Conservation (phyloP, 2,888 invertebrate species). For the Peribatodes rhomboidaria region DNA sequence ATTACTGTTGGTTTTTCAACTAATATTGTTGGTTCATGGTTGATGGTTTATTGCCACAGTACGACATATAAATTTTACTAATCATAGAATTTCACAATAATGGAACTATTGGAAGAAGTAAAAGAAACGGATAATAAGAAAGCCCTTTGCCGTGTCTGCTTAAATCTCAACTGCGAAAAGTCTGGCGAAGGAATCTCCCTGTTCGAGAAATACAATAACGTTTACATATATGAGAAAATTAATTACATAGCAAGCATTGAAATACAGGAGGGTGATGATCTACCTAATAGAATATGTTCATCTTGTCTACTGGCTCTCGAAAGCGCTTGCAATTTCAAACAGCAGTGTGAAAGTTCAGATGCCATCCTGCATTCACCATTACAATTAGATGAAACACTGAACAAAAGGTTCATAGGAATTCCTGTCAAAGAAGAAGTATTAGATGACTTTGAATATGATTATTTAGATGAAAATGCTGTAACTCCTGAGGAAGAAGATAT, state of each 20-base stretch:
- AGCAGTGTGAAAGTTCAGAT: conserved; percentile 70
- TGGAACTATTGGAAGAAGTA: neutral
- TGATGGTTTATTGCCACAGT: too few species aligned
- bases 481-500: neutral
- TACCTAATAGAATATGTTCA: conserved; percentile 72
- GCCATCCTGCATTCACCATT: conserved; percentile 52
- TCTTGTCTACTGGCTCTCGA: conserved; percentile 70
- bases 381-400: conserved; percentile 32
- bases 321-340: conserved; percentile 67
- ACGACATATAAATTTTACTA: neutral
- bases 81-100: neutral
- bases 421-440: conserved; percentile 29
- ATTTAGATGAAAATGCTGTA: conserved; percentile 12
- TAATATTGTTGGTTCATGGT: too few species aligned
- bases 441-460: conserved; percentile 20
- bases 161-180: conserved; percentile 50
- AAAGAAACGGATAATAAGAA: conserved; percentile 46
- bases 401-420: conserved; percentile 35
- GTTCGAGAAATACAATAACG: conserved; percentile 66
- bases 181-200: conserved; percentile 62
- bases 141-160: conserved; percentile 68
- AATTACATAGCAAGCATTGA: conserved; percentile 65
- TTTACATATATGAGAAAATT: conserved; percentile 64
- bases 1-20: too few species aligned
- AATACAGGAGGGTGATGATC: conserved; percentile 66